phyloP scores from a whole-genome alignment of 1,140 invertebrate species.

The Drosophila cardini region DNA sequence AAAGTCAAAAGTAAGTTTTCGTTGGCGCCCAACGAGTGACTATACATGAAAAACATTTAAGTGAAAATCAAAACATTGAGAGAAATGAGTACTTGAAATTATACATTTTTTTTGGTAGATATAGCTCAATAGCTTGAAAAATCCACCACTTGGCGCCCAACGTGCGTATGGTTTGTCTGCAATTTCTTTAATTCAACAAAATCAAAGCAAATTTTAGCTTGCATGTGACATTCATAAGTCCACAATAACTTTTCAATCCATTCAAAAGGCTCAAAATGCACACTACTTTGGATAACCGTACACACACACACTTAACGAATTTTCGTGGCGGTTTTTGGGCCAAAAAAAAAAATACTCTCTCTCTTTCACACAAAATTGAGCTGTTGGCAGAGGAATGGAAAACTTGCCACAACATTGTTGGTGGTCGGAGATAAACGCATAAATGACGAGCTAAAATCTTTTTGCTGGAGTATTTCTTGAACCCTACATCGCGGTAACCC shows the following conservation, averaged over 20 bases:
- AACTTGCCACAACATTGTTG: conserved; percentile 71
- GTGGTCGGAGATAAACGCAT: conserved; percentile 78
- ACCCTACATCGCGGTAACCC: conserved; percentile 26
- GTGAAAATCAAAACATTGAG: too few species aligned
- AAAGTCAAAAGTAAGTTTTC: too few species aligned
- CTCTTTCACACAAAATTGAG: conserved; percentile 1
- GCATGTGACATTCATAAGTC: not conserved
- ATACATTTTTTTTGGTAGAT: too few species aligned
- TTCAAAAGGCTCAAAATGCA: conserved; percentile 16
- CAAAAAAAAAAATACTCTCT: not conserved
- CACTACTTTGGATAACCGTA: conserved; percentile 22
- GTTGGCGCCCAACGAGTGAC: too few species aligned
- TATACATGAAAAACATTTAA: too few species aligned
- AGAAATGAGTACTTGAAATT: too few species aligned
- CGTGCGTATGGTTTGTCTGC: not conserved
- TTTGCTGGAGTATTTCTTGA: conserved; percentile 55
- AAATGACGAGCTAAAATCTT: conserved; percentile 82
- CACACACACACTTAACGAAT: conserved; percentile 1
- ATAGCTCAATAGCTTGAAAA: too few species aligned
- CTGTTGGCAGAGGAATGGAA: conserved; percentile 39
- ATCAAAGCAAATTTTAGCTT: not conserved
- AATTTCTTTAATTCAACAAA: not conserved
- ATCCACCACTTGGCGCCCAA: too few species aligned
- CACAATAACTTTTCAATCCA: not conserved
- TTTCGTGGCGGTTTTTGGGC: not conserved